Evolutionary conservation across 2,888 invertebrate genomes (phyloP).

Genomic region (Rotaria macrura): DNA sequence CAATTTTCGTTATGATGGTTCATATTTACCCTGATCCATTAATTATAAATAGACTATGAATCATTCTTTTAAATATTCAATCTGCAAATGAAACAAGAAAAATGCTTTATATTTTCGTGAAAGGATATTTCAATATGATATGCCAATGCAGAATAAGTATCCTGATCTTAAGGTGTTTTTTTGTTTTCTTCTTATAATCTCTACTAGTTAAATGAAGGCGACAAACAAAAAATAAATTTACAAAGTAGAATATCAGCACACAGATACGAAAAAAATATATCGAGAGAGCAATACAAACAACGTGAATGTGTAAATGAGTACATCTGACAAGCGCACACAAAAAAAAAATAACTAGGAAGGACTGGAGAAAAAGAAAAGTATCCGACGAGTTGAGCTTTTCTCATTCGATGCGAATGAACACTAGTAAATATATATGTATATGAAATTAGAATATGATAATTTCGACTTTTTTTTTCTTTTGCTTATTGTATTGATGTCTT

Average conservation of each 20-base stretch:
- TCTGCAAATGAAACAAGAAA: not conserved
- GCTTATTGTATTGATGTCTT: no score
- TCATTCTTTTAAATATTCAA: conserved; percentile 57
- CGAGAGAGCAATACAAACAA: not conserved
- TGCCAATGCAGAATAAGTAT: not conserved
- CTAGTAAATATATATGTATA: not conserved
- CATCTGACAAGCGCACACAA: not conserved
- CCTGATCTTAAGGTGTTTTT: not conserved
- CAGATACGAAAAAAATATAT: not conserved
- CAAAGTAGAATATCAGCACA: not conserved
- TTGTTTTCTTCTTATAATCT: not conserved
- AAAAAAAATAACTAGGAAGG: not conserved
- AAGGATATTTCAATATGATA: not conserved
- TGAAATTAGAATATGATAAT: not conserved
- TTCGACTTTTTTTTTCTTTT: no score
- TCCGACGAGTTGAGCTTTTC: not conserved
- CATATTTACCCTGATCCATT: conserved; percentile 63
- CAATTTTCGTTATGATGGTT: no score
- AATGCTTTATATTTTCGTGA: not conserved
- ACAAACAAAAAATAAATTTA: not conserved
- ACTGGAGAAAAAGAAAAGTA: not conserved
- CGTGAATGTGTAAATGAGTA: not conserved
- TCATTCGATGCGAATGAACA: conserved; percentile 1
- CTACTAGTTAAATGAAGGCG: not conserved
- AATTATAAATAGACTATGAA: conserved; percentile 85